A percentile compares a stretch with the other conserved stretches of the same genome.
Conservation (phyloP, 2,797 vertebrate species). For the Spinibarbus caldwelli region DNA sequence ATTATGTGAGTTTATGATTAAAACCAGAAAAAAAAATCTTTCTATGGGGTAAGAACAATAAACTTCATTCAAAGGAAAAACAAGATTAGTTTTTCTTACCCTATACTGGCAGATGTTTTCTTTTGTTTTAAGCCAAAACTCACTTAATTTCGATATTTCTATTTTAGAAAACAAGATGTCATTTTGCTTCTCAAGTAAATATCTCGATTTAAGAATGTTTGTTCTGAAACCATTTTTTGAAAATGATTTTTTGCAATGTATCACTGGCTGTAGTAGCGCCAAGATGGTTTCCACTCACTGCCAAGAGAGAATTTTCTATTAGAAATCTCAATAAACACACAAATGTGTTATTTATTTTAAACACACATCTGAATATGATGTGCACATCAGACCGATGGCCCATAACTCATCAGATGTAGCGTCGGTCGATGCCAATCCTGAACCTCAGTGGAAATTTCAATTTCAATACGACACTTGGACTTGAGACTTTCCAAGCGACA, state of each 20-base stretch:
- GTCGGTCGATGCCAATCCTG: background rate
- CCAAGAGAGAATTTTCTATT: conserved; percentile 3
- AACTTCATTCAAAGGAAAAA: too few species aligned
- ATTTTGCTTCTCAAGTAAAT: background rate
- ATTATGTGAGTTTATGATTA: background rate
- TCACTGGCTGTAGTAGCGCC: background rate
- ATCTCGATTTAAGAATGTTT: background rate
- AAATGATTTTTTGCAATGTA: background rate
- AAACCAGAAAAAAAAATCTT: background rate
- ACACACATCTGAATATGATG: background rate
- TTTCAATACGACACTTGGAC: conserved; percentile 9
- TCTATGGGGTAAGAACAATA: too few species aligned
- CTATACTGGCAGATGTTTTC: too few species aligned
- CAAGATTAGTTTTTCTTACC: too few species aligned
- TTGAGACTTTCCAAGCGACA: background rate
- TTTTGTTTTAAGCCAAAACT: too few species aligned
- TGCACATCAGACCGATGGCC: background rate
- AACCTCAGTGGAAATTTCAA: conserved; percentile 10
- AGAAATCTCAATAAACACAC: background rate
- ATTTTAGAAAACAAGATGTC: background rate
- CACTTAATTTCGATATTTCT: too few species aligned
- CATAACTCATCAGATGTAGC: background rate
- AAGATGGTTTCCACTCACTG: conserved; percentile 19
- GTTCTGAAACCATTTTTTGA: background rate
- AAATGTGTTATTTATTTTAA: too few species aligned